Base-by-base conservation (phyloP, 1,140 invertebrate species). In the Anastatus disparis region DNA sequence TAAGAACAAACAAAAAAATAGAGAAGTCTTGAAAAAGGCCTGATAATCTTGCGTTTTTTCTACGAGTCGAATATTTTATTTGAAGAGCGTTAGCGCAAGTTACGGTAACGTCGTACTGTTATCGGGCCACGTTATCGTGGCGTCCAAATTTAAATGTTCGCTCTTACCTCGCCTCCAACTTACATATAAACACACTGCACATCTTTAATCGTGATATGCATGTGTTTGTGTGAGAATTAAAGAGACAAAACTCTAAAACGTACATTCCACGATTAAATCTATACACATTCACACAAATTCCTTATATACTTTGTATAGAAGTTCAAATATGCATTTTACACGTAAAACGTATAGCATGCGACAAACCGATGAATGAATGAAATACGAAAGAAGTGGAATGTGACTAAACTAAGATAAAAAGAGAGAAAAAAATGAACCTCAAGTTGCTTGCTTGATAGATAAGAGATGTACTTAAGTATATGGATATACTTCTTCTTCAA, bases 101-200 rank as follows among this genome's bases (percentile, higher is more conserved):
- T 4, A 65, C 48, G 24, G 22, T 29, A 56, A 48, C 31, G 10
- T 35, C 31, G 4, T 35, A 35, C 10, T 24, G 6, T 10, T 3
- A 10, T 10, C 42, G 20, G 2, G 56, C 12, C n/a, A 38, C 24
- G 56, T 69, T 69, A 69, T 69, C 58, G 48, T 35, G n/a, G 12
- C 31, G 15, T 35, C 17, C 38, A 38, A 62, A 69, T 69, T 69
- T 68, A 59, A 68, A 62, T 58, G 29, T 22, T 58, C 26, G 27
- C 50, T 46, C 29, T 29, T 26, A 20, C 48, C 0, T n/a, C 63
- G n/a, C n/a, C n/a, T n/a, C n/a, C n/a, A n/a, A n/a, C n/a, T n/a
- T n/a, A n/a, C n/a, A n/a, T 66, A 24, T 46, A 31, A n/a, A 56
- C 52, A 46, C 40, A n/a, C 50, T 13, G 35, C 35, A 29, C 10